Evolutionary conservation across 1,140 invertebrate genomes (phyloP), one percentile per base, ranked within the genome.

Genomic region (Mactra quadrangularis): DNA sequence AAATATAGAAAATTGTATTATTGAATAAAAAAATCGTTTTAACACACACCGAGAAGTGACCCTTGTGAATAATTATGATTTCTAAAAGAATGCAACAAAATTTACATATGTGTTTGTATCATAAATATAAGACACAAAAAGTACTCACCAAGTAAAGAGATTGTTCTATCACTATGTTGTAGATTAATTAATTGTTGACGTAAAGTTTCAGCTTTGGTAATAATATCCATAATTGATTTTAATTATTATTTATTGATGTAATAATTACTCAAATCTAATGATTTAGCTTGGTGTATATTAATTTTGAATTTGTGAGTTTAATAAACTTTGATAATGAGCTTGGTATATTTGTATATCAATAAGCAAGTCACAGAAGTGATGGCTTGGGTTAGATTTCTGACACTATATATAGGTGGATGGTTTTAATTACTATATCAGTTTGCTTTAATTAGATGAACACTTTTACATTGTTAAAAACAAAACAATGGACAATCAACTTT

Each of bases 391-490:
- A 15, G 31, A 33, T 4, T 33, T 31, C 27, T 19, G 17, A 17
- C 29, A 60, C 13, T 60, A 35, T 60, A 33, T 60, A 60, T 60
- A 35, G 6, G 9, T 33, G 19, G 17, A 27, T 27, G 6, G 3
- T 15, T 60, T 33, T 33, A 60, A 60, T 60, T 60, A 19, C 19
- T 31, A 33, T 33, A 60, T 31, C 57, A 60, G 57, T 60, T 60
- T 60, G 57, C 33, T 60, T 33, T 60, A 60, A 60, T 60, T 1
- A 60, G 15, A 15, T 60, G 57, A 60, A 60, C 57, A 60, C 29
- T 3, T 31, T 35, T 60, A 33, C 29, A 60, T 31, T 35, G 38
- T 41, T 41, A 7, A 7, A 41, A 41, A 41, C 38, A 41, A 15
- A 15, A 15, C 38, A 41, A 41, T 31, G 17, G 33, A 60, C 31